Evolutionary conservation across 2,113 vertebrate genomes (phyloP), one percentile per base, ranked within the genome.

Genomic region (Pomatostomus ruficeps): DNA sequence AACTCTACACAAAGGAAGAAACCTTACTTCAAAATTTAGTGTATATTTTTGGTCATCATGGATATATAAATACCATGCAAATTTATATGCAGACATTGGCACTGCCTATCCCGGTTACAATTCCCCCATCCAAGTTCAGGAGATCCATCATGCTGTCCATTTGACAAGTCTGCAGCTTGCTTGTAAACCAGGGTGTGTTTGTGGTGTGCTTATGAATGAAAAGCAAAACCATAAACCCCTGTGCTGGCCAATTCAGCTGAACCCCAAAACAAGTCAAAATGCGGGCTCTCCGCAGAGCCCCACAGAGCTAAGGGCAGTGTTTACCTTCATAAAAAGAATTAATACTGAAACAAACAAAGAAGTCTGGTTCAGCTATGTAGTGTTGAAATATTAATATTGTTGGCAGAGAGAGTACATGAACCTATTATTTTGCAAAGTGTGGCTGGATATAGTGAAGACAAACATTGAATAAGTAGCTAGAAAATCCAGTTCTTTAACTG

Each of bases 331-430:
- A 46, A 12, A 75, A 88, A 82, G 49, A 92, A 91, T 72, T 91
- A 82, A 87, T 61, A 52, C 42, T 24, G 70, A 92, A 92, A 45
- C 66, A 91, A 95, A 93, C 38, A 89, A 74, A 91, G 36, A 35
- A 77, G 70, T 46, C 45, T 85, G 36, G 36, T 92, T 95, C 58
- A 76, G 84, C 43, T 70, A 13, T 70, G 78, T 59, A 82, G 72
- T 42, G 54, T 15, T 96, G 78, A 90, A 95, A 95, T 97, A 93
- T 95, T 95, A 94, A 95, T 83, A 62, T 4, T 89, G 75, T 94
- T 89, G 67, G 71, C 57, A 93, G 42, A 92, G 31, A 72, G 12
- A 85, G 17, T 21, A 73, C 63, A 40, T 13, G 62, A 88, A 62
- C 35, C 71, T 73, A 67, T 66, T 86, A 36, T 83, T 94, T 89